Percentiles rank a stretch among this genome's conserved stretches.
Evolutionary conservation across 2,888 invertebrate genomes (phyloP).

Genomic region (Ornithoptera alexandrae): DNA sequence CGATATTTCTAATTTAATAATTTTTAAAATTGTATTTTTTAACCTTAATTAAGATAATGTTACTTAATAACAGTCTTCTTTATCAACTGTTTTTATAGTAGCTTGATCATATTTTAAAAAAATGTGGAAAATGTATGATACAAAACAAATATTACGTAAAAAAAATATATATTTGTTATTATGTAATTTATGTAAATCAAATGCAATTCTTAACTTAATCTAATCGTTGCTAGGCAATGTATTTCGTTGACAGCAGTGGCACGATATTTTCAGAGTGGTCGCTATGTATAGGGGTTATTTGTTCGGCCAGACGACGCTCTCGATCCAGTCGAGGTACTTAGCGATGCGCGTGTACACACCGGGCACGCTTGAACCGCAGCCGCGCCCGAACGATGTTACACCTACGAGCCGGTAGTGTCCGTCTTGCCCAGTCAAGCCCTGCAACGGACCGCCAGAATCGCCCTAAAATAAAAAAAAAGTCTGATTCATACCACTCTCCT

Average conservation of each 20-base stretch:
- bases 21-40: too few relatives aligned
- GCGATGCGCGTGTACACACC: constrained; percentile 68
- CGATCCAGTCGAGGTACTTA: constrained; percentile 70
- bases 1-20: too few relatives aligned
- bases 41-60: too few relatives aligned
- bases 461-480: constrained; percentile 51
- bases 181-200: too few relatives aligned
- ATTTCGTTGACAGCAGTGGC: neutral
- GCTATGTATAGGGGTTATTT: neutral
- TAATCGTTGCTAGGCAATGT: neutral
- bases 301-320: constrained; percentile 59
- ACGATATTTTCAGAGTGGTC: neutral
- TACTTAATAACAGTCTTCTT: too few relatives aligned
- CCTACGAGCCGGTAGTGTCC: constrained; percentile 59
- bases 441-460: constrained; percentile 73
- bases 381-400: constrained; percentile 72
- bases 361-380: constrained; percentile 65
- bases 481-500: neutral
- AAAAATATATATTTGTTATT: too few relatives aligned
- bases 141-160: too few relatives aligned
- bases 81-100: too few relatives aligned
- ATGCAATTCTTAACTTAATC: neutral
- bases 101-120: too few relatives aligned
- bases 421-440: constrained; percentile 43
- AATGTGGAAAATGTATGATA: too few relatives aligned